Percentiles rank a stretch among this genome's conserved stretches.
Conservation (phyloP, 1,140 invertebrate genomes). For the Philotrypesis tridentata region DNA sequence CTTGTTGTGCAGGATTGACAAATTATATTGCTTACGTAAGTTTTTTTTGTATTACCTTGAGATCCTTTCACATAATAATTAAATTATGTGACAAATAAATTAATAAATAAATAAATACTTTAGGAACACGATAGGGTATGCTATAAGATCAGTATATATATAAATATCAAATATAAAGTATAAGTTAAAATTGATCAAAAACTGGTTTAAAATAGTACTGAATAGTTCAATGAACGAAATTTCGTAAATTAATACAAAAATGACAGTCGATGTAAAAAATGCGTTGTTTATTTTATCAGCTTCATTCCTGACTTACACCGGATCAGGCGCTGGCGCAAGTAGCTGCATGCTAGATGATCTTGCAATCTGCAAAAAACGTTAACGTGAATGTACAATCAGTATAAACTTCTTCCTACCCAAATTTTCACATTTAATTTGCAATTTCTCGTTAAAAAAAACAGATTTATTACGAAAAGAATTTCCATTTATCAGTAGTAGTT, state of each 20-base stretch:
- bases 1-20: too few relatives aligned
- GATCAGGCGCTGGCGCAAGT: constrained; percentile 72
- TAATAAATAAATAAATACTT: neutral
- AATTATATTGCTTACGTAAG: neutral
- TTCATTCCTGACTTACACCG: constrained; percentile 63
- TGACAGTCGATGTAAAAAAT: constrained; percentile 55
- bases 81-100: too few relatives aligned
- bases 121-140: neutral
- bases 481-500: too few relatives aligned
- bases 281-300: constrained; percentile 13
- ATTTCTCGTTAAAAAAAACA: too few relatives aligned
- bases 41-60: neutral
- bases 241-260: neutral
- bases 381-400: neutral
- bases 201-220: constrained; percentile 35
- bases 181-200: neutral
- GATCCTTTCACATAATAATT: neutral
- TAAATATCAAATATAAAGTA: neutral
- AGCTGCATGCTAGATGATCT: constrained; percentile 75
- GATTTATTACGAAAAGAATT: too few relatives aligned
- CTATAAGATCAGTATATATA: neutral
- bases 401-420: too few relatives aligned
- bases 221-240: constrained; percentile 24
- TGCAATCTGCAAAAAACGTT: constrained; percentile 67
- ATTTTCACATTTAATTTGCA: too few relatives aligned